Evolutionary conservation across 2,113 vertebrate species (phyloP), one percentile per base, ranked within the genome.

Genomic region (Ptychochromis oligacanthus): DNA sequence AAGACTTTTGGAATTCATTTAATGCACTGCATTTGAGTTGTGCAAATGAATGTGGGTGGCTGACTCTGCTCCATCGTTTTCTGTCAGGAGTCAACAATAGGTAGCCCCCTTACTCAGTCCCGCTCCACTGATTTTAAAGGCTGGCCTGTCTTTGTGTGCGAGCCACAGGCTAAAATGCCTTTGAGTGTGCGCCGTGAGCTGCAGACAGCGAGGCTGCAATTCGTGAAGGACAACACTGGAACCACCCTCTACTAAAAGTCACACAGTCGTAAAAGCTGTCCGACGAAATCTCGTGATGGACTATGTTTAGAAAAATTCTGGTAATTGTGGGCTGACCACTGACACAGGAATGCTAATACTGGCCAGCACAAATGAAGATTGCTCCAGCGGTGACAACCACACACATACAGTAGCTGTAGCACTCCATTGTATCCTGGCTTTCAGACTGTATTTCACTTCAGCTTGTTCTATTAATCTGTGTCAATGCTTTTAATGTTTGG

Each of bases 21-120:
- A 85, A 67, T 81, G 43, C 24, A 12, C 74, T 86, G 31, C 20
- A 76, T 65, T 55, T 78, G 79, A 81, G 52, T 62, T 26, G 28
- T 46, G 75, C 14, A 79, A 86, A 87, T 59, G 65, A 54, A 13
- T 28, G 24, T 55, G 81, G 65, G 79, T 57, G 87, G 88, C 81
- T 76, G 89, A 88, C 80, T 88, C 59, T 8, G 81, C 85, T 79
- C 64, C 81, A 75, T 81, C 72, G 28, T 78, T 82, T 81, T 80
- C 83, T 70, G 89, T 87, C 86, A 86, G 84, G 83, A 88, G 43
- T 77, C 82, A 74, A 93, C 89, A 93, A 93, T 89, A 85, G 80
- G 75, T 43, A 17, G 80, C 36, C 85, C 67, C 67, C 56, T 82
- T 62, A 10, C 70, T 83, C 36, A 7, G 76, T 78, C 60, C 61